These are phyloP conservation scores for Cydia strobilella DNA, from an alignment of 1,140 invertebrate genomes.

Conservation along the genomic window DNA sequence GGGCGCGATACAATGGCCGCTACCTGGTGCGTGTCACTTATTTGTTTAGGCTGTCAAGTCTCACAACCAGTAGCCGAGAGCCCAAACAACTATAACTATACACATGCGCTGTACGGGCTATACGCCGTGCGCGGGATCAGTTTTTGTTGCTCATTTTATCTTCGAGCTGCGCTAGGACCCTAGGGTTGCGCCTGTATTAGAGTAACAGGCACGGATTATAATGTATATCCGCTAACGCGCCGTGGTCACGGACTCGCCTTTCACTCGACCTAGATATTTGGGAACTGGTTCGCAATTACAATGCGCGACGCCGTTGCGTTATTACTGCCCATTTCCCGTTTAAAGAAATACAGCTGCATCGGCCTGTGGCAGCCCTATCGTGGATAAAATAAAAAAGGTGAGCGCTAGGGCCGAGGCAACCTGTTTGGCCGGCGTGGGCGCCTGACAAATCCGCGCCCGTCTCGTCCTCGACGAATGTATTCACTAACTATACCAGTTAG, in stretches of 20 bases:
- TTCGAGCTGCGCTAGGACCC: slow-evolving; percentile 63
- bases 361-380: slow-evolving; percentile 55
- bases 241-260: slow-evolving; percentile 70
- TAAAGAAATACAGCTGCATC: slow-evolving; percentile 34
- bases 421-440: slow-evolving; percentile 59
- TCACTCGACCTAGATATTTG: slow-evolving; percentile 77
- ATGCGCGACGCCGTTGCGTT: slow-evolving; percentile 55
- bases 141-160: slow-evolving; percentile 74
- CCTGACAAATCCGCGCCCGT: slow-evolving; percentile 72
- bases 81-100: slow-evolving; percentile 59
- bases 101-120: slow-evolving; percentile 52
- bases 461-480: slow-evolving; percentile 20
- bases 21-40: slow-evolving; percentile 74
- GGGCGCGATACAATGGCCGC: slow-evolving; percentile 60
- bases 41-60: slow-evolving; percentile 74
- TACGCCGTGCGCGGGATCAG: slow-evolving; percentile 50
- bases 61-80: slow-evolving; percentile 75
- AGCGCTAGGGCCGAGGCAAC: slow-evolving; percentile 66
- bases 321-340: slow-evolving; percentile 50
- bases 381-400: slow-evolving; percentile 64
- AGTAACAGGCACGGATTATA: slow-evolving; percentile 36
- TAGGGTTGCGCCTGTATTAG: slow-evolving; percentile 50
- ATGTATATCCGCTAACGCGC: slow-evolving; percentile 51
- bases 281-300: slow-evolving; percentile 74
- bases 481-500: slow-evolving; percentile 12